Evolutionary conservation across 1,140 invertebrate genomes (phyloP).

Genomic region (Pseudomyrmex concolor): DNA sequence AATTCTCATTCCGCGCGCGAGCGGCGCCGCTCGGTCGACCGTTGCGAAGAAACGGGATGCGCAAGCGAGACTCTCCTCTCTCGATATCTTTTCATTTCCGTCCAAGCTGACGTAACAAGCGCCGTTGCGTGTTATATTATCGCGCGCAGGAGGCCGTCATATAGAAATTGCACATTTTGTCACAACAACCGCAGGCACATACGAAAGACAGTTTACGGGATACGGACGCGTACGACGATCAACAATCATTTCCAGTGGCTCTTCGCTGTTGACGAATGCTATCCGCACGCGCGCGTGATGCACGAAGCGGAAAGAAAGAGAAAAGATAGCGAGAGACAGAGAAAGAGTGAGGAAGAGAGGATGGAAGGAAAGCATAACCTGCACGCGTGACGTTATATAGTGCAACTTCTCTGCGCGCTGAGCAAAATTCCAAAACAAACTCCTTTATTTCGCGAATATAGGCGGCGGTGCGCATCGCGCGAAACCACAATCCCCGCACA

Average conservation of each 20-base stretch:
- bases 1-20: slow-evolving; percentile 57
- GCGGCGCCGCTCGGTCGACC: slow-evolving; percentile 28
- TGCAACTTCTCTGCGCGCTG: slow-evolving; percentile 12
- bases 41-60: slow-evolving; percentile 45
- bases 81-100: slow-evolving; percentile 65
- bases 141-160: slow-evolving; percentile 7
- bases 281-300: slow-evolving; percentile 20
- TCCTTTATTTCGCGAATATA: slow-evolving; percentile 83
- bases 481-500: slow-evolving; percentile 84
- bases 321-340: slow-evolving; percentile 20
- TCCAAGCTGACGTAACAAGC: slow-evolving; percentile 41
- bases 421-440: slow-evolving; percentile 81
- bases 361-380: slow-evolving; percentile 48
- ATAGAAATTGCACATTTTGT: slow-evolving; percentile 71
- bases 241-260: slow-evolving; percentile 69
- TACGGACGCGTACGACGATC: slow-evolving; percentile 49
- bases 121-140: slow-evolving; percentile 50
- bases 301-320: background rate
- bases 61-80: background rate
- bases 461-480: slow-evolving; percentile 79
- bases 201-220: slow-evolving; percentile 41
- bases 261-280: slow-evolving; percentile 44
- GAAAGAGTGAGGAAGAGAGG: background rate
- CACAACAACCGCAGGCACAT: slow-evolving; percentile 38
- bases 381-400: slow-evolving; percentile 69